phyloP scores from a whole-genome alignment of 2,888 invertebrate genomes.

The Amblyjoppa fuscipennis region DNA sequence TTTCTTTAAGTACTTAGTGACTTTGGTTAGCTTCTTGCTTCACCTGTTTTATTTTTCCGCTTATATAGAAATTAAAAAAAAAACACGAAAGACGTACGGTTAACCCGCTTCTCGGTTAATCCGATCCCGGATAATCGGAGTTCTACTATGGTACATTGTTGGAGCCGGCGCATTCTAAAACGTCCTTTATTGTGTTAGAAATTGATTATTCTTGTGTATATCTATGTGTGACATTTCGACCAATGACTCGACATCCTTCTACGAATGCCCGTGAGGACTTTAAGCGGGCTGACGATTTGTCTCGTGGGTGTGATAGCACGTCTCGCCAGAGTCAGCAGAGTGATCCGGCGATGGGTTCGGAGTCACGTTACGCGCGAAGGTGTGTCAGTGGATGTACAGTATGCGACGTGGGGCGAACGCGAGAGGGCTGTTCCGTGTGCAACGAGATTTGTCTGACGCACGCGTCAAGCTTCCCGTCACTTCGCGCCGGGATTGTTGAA shows the following conservation, averaged over 20 bases:
- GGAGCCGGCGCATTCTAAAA: neutral
- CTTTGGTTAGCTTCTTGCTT: too few species aligned
- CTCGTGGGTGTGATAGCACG: constrained; percentile 61
- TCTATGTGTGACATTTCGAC: neutral
- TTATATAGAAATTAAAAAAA: too few species aligned
- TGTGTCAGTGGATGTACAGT: constrained; percentile 11
- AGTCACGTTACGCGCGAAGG: constrained; percentile 53
- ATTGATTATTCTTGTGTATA: neutral
- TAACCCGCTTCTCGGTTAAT: too few species aligned
- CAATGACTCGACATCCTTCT: constrained; percentile 34
- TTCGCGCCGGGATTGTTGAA: constrained; percentile 49
- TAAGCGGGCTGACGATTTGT: constrained; percentile 35
- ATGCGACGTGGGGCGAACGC: constrained; percentile 39
- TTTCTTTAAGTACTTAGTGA: too few species aligned
- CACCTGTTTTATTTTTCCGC: too few species aligned
- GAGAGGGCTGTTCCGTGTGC: constrained; percentile 61
- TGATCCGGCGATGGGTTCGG: constrained; percentile 53
- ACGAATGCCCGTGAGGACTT: constrained; percentile 37
- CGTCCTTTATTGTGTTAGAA: neutral
- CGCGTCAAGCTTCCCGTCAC: constrained; percentile 56
- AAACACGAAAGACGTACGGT: too few species aligned
- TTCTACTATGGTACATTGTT: too few species aligned
- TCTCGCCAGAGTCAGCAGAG: constrained; percentile 63
- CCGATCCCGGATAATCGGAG: too few species aligned
- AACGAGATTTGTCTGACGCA: constrained; percentile 64